Conservation (phyloP, 2,888 invertebrate species). For the Andrena marginata region DNA sequence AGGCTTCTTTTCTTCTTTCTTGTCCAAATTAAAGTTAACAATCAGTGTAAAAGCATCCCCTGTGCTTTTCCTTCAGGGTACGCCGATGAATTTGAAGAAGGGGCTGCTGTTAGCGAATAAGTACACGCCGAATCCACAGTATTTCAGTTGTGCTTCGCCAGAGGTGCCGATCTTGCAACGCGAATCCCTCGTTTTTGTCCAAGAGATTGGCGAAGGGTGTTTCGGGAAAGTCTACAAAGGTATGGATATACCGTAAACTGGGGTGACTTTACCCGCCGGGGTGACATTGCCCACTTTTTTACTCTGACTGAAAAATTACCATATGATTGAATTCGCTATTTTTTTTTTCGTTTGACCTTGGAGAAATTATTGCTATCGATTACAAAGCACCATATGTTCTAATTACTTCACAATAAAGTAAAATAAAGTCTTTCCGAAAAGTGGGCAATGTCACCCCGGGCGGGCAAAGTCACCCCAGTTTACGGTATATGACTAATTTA, state of each 20-base stretch:
- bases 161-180: slow-evolving; percentile 88
- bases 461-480: no score
- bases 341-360: no score
- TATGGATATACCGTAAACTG: no score
- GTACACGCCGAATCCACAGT: slow-evolving; percentile 92
- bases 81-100: slow-evolving; percentile 87
- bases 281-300: no score
- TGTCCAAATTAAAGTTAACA: neutral
- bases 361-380: no score
- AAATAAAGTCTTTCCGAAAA: no score
- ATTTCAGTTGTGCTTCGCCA: slow-evolving; percentile 86
- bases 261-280: no score
- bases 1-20: neutral
- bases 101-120: slow-evolving; percentile 89
- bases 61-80: slow-evolving; percentile 85
- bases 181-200: slow-evolving; percentile 89
- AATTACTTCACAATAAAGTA: no score
- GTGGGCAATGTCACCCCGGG: no score
- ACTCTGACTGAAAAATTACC: no score
- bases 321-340: no score
- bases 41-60: slow-evolving; percentile 2
- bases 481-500: neutral
- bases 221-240: slow-evolving; percentile 96
- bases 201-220: slow-evolving; percentile 94
- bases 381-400: no score